Evolutionary conservation across 1,140 invertebrate species (phyloP), one percentile per base, ranked within the genome.

Genomic region (Drosophila dunni): DNA sequence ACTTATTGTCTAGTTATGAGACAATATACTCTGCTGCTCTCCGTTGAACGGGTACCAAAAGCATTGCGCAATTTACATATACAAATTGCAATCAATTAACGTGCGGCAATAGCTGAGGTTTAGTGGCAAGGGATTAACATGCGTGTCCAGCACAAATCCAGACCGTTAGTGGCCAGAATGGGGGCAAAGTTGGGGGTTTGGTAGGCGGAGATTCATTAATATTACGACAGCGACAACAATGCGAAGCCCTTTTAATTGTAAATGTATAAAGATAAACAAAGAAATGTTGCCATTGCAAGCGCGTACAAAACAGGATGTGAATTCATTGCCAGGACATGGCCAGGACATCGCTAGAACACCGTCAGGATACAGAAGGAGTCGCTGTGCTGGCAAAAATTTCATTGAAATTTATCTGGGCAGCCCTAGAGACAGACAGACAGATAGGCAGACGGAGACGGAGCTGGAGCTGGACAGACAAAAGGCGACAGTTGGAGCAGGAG

Each of bases 261-360:
- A 89, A 89, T 81, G 81, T 89, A 75, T 78, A 81, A 81, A 84
- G 84, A 88, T 88, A 88, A 88, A 88, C 84, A 88, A 89, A 88
- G 84, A 89, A 89, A 81, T 89, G 84, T 80, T 78, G 68, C 78
- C 78, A 66, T 38, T 38, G 36, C 1, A 38, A 38, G 36, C 36
- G 36, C 36, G 36, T 10, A 29, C 24, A 29, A 38, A 38, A 8
- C 36, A 38, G 72, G 53, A 69, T 13, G 20, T 20, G 70, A 17
- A n/a, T 7, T 2, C 46, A 29, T 29, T 29, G 24, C 13, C 42
- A 48, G 58, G 44, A 36, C 44, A 24, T 34, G 1, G 24, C 42
- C 42, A 62, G 46, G 36, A 36, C 44, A 24, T 34, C 3, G 24
- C 42, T 36, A 62, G 46, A 29, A 64, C 13, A 11, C 34, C 38